Evolutionary conservation across 2,113 vertebrate genomes (phyloP).

Genomic region (Prietella phreatophila): DNA sequence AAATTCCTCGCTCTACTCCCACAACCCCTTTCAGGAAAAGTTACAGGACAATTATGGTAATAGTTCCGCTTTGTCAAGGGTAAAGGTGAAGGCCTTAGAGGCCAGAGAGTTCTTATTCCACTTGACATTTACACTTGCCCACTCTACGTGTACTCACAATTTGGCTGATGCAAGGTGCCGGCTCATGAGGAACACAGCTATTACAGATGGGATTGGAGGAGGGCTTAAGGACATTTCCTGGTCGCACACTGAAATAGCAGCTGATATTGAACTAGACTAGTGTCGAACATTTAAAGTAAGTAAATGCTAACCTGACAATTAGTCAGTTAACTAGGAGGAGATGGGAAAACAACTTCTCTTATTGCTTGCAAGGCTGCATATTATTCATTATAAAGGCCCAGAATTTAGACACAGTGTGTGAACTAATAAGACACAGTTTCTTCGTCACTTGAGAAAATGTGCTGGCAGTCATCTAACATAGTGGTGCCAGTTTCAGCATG

Average conservation of each 20-base stretch:
- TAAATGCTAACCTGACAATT: slow-evolving; percentile 8
- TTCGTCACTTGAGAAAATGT: slow-evolving; percentile 55
- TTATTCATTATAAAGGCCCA: slow-evolving; percentile 55
- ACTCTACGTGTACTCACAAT: slow-evolving; percentile 1
- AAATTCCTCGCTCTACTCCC: slow-evolving; percentile 74
- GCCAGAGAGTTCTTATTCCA: slow-evolving; percentile 33
- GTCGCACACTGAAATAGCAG: slow-evolving; percentile 21
- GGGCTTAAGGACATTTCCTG: slow-evolving; percentile 15
- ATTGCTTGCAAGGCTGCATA: slow-evolving; percentile 58
- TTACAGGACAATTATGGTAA: slow-evolving; percentile 87
- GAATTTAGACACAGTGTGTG: slow-evolving; percentile 68
- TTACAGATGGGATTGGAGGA: slow-evolving; percentile 13
- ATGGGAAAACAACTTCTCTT: slow-evolving; percentile 55
- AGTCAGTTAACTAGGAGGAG: slow-evolving; percentile 25
- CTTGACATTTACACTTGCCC: slow-evolving; percentile 16
- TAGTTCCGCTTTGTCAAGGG: slow-evolving; percentile 73
- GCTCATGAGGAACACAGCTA: slow-evolving; percentile 16
- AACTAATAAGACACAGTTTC: slow-evolving; percentile 59
- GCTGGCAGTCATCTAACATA: slow-evolving; percentile 50
- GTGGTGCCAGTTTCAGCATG: slow-evolving; percentile 46
- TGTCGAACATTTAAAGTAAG: background rate
- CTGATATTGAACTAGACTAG: background rate
- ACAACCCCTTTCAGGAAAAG: slow-evolving; percentile 80
- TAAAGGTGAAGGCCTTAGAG: slow-evolving; percentile 50
- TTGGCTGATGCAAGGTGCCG: slow-evolving; percentile 28